These are phyloP conservation scores for Premnoplex brunnescens DNA, from an alignment of 2,797 vertebrate species.

Conservation along the genomic window DNA sequence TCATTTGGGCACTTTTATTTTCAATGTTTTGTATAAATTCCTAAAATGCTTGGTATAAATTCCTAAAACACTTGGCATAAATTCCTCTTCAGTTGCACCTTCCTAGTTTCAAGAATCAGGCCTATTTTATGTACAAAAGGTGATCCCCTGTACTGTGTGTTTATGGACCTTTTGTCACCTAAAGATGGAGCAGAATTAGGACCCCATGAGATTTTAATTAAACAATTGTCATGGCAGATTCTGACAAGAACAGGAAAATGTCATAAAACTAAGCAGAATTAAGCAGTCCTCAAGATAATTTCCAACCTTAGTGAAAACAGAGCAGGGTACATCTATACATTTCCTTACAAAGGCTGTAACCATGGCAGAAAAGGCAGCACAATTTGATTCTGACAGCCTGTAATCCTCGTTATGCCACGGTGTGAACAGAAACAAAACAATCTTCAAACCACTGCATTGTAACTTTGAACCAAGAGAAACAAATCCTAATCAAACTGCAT, in stretches of 20 bases:
- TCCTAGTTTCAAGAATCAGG: neutral
- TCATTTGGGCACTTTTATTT: neutral
- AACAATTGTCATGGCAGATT: conserved; percentile 16
- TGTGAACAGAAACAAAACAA: neutral
- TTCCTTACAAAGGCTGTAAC: conserved; percentile 44
- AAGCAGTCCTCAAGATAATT: conserved; percentile 24
- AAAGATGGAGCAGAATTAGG: neutral
- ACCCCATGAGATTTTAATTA: neutral
- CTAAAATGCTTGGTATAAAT: neutral
- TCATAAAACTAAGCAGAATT: conserved; percentile 17
- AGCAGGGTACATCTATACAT: neutral
- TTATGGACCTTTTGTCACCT: conserved; percentile 9
- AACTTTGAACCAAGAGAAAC: neutral
- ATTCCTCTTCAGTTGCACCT: neutral
- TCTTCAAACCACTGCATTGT: neutral
- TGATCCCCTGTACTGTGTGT: neutral
- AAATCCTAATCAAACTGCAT: neutral
- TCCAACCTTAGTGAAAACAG: conserved; percentile 16
- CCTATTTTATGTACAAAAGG: neutral
- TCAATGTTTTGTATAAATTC: neutral
- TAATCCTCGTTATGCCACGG: conserved; percentile 16
- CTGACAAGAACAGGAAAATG: conserved; percentile 40
- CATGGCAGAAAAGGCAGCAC: neutral
- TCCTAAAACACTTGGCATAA: neutral
- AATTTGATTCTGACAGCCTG: conserved; percentile 50